phyloP scores from a whole-genome alignment of 2,113 vertebrate genomes.

The Ageneiosus marmoratus region DNA sequence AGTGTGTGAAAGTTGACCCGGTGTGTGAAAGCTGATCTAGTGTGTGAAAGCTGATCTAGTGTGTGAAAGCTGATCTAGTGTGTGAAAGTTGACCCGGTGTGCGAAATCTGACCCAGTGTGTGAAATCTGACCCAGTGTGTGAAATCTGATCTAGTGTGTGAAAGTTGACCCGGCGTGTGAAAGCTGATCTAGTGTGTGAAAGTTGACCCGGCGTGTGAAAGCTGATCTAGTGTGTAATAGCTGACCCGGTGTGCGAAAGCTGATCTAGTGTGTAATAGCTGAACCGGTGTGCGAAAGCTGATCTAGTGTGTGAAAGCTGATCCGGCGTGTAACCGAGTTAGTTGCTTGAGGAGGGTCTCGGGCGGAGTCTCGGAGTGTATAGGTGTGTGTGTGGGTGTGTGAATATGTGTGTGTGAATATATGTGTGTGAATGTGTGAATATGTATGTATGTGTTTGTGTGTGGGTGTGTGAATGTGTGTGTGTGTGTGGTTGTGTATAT shows the following conservation, averaged over 20 bases:
- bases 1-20: not conserved
- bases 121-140: not conserved
- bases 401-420: not conserved
- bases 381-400: not conserved
- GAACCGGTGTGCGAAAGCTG: too few species aligned
- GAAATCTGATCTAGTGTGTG: not conserved
- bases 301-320: too few species aligned
- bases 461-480: too few species aligned
- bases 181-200: not conserved
- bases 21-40: not conserved
- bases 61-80: not conserved
- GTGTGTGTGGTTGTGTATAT: too few species aligned
- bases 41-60: not conserved
- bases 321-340: too few species aligned
- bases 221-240: not conserved
- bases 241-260: not conserved
- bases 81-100: not conserved
- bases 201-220: not conserved
- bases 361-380: not conserved
- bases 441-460: not conserved
- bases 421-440: not conserved
- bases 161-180: not conserved
- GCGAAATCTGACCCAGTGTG: not conserved
- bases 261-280: not conserved
- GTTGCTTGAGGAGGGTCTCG: too few species aligned